phyloP scores from a whole-genome alignment of 2,113 vertebrate species.

The Electrona antarctica region DNA sequence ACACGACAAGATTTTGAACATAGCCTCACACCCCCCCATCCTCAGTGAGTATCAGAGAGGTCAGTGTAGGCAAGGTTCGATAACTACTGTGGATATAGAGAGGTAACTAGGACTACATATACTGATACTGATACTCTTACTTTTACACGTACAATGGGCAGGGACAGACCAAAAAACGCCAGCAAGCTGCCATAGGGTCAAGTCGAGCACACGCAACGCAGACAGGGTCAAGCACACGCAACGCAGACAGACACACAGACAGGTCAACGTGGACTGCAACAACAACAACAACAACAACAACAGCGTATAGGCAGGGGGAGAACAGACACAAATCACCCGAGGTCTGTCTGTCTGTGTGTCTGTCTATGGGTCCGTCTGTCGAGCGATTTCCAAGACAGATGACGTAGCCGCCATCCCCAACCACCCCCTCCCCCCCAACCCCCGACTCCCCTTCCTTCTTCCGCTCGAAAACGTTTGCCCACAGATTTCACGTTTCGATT shows the following conservation, averaged over 20 bases:
- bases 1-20: not conserved
- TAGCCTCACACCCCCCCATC: not conserved
- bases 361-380: slow-evolving; percentile 79
- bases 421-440: too few relatives aligned
- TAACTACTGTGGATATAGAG: slow-evolving; percentile 19
- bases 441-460: too few relatives aligned
- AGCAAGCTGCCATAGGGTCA: slow-evolving; percentile 49
- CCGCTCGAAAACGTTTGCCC: slow-evolving; percentile 59
- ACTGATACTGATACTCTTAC: slow-evolving; percentile 3
- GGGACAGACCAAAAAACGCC: slow-evolving; percentile 31
- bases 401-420: slow-evolving; percentile 45
- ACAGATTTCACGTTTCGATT: slow-evolving; percentile 61
- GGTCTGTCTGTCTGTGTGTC: slow-evolving; percentile 85
- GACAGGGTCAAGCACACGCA: slow-evolving; percentile 54
- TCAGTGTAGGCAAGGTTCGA: not conserved
- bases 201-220: too few relatives aligned
- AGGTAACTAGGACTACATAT: slow-evolving; percentile 38
- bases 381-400: slow-evolving; percentile 77
- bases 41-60: not conserved
- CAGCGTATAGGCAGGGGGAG: slow-evolving; percentile 70
- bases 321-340: slow-evolving; percentile 78
- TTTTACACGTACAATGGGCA: slow-evolving; percentile 9
- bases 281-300: too few relatives aligned
- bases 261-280: slow-evolving; percentile 70
- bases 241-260: slow-evolving; percentile 82